A percentile compares a stretch with the other conserved stretches of the same genome.
phyloP scores from a whole-genome alignment of 2,888 invertebrate genomes.

The Meganola albula region DNA sequence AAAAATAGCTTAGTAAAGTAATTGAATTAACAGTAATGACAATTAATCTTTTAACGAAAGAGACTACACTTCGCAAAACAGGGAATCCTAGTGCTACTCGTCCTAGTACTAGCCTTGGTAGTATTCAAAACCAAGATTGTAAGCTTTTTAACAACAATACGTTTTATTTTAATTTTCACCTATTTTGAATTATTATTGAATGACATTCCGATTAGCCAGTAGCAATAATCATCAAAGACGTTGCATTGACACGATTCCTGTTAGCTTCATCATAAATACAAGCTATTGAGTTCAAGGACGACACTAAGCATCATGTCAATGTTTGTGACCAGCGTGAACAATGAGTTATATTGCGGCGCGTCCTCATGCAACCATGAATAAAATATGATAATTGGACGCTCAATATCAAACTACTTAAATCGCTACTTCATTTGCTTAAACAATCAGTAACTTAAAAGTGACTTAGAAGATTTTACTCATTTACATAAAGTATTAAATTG shows the following conservation, averaged over 20 bases:
- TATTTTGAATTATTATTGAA: slow-evolving; percentile 2
- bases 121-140: too few relatives aligned
- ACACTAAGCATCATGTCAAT: slow-evolving; percentile 60
- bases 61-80: too few relatives aligned
- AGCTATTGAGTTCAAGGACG: slow-evolving; percentile 75
- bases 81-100: too few relatives aligned
- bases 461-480: too few relatives aligned
- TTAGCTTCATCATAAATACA: slow-evolving; percentile 69
- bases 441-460: too few relatives aligned
- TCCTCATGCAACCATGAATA: slow-evolving; percentile 70
- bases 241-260: slow-evolving; percentile 72
- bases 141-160: too few relatives aligned
- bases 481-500: too few relatives aligned
- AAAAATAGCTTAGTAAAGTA: too few relatives aligned
- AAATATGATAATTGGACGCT: slow-evolving; percentile 70
- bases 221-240: slow-evolving; percentile 45
- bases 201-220: slow-evolving; percentile 46
- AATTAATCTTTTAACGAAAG: too few relatives aligned
- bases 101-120: too few relatives aligned
- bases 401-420: slow-evolving; percentile 40
- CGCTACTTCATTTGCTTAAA: slow-evolving; percentile 19
- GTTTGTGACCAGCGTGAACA: slow-evolving; percentile 74
- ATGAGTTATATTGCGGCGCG: slow-evolving; percentile 63
- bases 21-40: too few relatives aligned
- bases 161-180: too few relatives aligned